Percentiles rank a stretch among this genome's conserved stretches.
phyloP scores from a whole-genome alignment of 2,113 vertebrate genomes.

The Taurulus bubalis region DNA sequence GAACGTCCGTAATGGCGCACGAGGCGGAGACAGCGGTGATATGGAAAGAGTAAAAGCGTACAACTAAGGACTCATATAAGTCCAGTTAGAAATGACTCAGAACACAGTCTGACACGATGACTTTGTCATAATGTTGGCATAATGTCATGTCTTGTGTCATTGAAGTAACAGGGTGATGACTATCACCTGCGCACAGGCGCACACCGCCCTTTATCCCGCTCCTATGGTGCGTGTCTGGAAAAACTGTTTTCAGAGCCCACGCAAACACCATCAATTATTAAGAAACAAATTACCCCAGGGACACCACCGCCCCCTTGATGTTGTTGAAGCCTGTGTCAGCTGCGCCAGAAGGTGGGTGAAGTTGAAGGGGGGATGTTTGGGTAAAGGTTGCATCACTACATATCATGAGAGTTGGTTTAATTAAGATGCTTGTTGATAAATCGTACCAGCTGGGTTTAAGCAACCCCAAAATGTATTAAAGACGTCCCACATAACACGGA shows the following conservation, averaged over 20 bases:
- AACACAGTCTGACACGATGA: conserved; percentile 68
- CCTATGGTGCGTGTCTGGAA: conserved; percentile 81
- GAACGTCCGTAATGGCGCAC: conserved; percentile 77
- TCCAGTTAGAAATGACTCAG: conserved; percentile 71
- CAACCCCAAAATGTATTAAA: conserved; percentile 19
- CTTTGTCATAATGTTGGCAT: conserved; percentile 70
- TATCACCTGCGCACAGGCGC: conserved; percentile 73
- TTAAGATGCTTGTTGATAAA: conserved; percentile 31
- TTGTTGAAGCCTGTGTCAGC: conserved; percentile 71
- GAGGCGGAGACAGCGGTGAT: conserved; percentile 43
- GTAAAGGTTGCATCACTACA: conserved; percentile 66
- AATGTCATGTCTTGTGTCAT: conserved; percentile 73
- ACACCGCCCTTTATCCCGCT: conserved; percentile 74
- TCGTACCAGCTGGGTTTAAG: conserved; percentile 22
- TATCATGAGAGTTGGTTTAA: conserved; percentile 27
- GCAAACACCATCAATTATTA: conserved; percentile 86
- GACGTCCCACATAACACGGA: conserved; percentile 41
- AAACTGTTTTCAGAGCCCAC: conserved; percentile 80
- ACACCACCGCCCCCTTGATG: conserved; percentile 67
- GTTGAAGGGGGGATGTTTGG: conserved; percentile 45
- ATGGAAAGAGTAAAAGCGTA: conserved; percentile 62
- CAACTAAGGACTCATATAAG: conserved; percentile 60
- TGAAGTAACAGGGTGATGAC: conserved; percentile 74
- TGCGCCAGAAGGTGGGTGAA: conserved; percentile 18
- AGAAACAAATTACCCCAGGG: conserved; percentile 78